Evolutionary conservation across 2,113 vertebrate species (phyloP), one percentile per base, ranked within the genome.

Genomic region (Otolemur garnettii): DNA sequence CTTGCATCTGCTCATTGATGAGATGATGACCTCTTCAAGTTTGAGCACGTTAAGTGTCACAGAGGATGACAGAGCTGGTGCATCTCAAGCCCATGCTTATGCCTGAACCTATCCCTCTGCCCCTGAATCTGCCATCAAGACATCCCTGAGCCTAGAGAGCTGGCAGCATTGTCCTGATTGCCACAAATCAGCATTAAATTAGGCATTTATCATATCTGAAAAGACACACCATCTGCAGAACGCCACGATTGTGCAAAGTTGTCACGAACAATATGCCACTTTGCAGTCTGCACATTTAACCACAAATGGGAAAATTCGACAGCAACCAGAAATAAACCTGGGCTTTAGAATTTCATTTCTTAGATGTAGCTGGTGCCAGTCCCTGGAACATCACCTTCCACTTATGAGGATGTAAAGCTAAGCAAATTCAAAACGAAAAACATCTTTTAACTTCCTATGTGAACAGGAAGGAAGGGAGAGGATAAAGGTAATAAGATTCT

Each of bases 401-500:
- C 80, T 91, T 90, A 59, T 19, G 15, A 84, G 72, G 93, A 85
- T 74, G 60, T 78, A 92, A 21, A 92, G 71, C 92, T 94, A 96
- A 90, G 93, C 96, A 92, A 93, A 96, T 88, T 95, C 80, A 81
- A 85, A 84, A 59, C 0, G 0, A 87, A 80, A 85, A 84, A 30
- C 24, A 13, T 88, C 82, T 93, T 92, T 92, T 88, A 94, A 86
- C 94, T 85, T 97, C 81, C 95, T 78, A 50, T 75, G 85, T 92
- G 97, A 96, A 82, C 72, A 97, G 96, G 94, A 96, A 96, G 87
- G 69, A 90, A 92, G 81, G 5, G 19, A 94, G 38, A 53, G 84
- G 80, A 96, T 93, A 81, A 95, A 97, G 66, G 77, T 96, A 96
- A 94, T 96, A 95, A 90, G 94, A 88, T 85, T 96, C 84, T 97